Base-by-base conservation (phyloP, 2,113 vertebrate genomes). In the Panthera uncia region DNA sequence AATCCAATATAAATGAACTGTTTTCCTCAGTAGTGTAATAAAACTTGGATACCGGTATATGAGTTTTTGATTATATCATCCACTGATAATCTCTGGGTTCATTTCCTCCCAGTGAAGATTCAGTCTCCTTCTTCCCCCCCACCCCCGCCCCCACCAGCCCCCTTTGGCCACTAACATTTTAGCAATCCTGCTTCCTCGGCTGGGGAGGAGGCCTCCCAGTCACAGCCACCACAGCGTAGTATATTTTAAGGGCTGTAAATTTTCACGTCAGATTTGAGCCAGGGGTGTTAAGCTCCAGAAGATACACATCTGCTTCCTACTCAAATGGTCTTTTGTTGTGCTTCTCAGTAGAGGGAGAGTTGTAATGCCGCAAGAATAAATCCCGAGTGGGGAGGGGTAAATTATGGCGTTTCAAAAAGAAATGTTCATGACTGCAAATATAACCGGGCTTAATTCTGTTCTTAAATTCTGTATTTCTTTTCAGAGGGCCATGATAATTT, bases 1-100 rank as follows among this genome's bases (percentile, higher is more conserved):
- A 98, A 98, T 97, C 88, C 98, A 98, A 88, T 98, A 98, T 98
- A 98, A 98, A 98, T 98, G 98, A 98, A 86, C 97, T 98, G 97
- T 95, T 98, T 98, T 97, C 82, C 97, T 98, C 97, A 95, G 98
- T 90, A 91, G 97, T 97, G 83, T 93, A 97, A 98, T 98, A 98
- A 98, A 98, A 98, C 96, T 93, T 93, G 93, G 82, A 95, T 95
- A 52, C 94, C 81, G 65, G 97, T 92, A 76, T 97, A 97, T 98
- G 98, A 97, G 97, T 93, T 98, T 98, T 98, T 98, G 94, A 98
- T 98, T 98, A 96, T 98, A 98, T 98, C 97, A 96, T 96, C 79
- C 93, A 91, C 93, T 91, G 97, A 98, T 98, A 96, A 98, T 98
- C 98, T 97, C 78, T 95, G 74, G 90, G 83, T 95, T 98, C 97